Conservation (phyloP, 2,113 vertebrate genomes). For the Bettongia penicillata region DNA sequence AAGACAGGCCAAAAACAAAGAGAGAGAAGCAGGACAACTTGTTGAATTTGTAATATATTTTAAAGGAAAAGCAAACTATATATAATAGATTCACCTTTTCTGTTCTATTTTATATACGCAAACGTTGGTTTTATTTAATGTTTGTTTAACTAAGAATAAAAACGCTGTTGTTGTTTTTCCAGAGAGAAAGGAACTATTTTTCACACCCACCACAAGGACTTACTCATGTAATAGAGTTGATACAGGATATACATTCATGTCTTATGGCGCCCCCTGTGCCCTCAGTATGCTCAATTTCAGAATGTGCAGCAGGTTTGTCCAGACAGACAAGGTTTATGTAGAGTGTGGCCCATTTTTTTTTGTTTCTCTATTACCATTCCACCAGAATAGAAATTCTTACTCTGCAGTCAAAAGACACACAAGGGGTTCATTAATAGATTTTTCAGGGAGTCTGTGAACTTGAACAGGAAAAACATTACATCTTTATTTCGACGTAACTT, state of each 20-base stretch:
- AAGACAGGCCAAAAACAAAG: neutral
- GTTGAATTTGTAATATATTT: neutral
- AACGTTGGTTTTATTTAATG: neutral
- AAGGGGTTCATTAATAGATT: neutral
- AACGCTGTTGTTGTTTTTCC: neutral
- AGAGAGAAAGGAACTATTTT: neutral
- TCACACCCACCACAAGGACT: neutral
- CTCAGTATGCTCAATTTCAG: neutral
- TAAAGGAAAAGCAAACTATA: neutral
- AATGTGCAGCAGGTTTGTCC: neutral
- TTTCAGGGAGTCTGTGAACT: neutral
- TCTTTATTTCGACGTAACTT: neutral
- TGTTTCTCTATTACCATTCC: neutral
- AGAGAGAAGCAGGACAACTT: neutral
- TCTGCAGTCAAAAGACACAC: neutral
- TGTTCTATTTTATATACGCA: neutral
- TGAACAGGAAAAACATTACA: neutral
- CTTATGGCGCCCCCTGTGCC: neutral
- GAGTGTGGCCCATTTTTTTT: neutral
- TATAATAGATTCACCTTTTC: neutral
- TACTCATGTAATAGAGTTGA: neutral
- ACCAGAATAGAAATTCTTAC: neutral
- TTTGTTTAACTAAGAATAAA: neutral
- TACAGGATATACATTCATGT: neutral
- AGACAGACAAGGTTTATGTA: neutral